A percentile compares a stretch with the other conserved stretches of the same genome.
Evolutionary conservation across 1,140 invertebrate species (phyloP).

Genomic region (Apis mellifera): Amel_HAv3.1 CM009933.2:6335501-6336000

Average conservation of each 20-base stretch:
- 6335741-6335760: slow-evolving; percentile 12
- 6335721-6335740: slow-evolving; percentile 39
- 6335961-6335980: slow-evolving; percentile 90
- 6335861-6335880: no score
- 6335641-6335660: background rate
- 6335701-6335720: background rate
- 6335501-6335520: background rate
- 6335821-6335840: slow-evolving; percentile 1
- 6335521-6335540: no score
- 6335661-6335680: slow-evolving; percentile 46
- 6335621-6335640: no score
- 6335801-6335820: slow-evolving; percentile 54
- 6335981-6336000: slow-evolving; percentile 86
- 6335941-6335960: slow-evolving; percentile 88
- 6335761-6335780: slow-evolving; percentile 48
- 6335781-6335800: background rate
- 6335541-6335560: no score
- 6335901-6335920: slow-evolving; percentile 68
- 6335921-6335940: slow-evolving; percentile 91
- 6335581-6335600: no score
- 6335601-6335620: background rate
- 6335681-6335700: slow-evolving; percentile 20
- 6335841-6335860: background rate
- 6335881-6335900: background rate
- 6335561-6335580: no score